Conservation (phyloP, 2,888 invertebrate species). For the Andrena fulva region DNA sequence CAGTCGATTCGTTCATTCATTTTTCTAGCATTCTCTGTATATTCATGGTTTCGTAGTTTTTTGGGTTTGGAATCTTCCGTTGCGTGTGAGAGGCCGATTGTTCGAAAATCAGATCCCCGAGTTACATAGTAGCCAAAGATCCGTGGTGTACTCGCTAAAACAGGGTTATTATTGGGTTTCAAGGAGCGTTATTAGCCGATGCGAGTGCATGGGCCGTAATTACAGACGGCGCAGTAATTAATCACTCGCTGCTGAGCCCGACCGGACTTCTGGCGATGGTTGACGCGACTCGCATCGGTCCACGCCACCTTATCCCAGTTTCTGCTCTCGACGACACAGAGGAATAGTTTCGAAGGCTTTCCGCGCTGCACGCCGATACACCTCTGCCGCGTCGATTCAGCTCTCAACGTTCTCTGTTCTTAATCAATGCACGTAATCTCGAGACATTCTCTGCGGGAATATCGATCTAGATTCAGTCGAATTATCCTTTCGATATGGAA, state of each 20-base stretch:
- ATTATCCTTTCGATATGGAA: background rate
- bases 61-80: no score
- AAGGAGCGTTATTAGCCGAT: constrained; percentile 57
- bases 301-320: constrained; percentile 45
- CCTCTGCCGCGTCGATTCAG: constrained; percentile 5
- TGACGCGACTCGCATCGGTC: background rate
- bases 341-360: constrained; percentile 48
- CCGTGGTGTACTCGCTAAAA: background rate
- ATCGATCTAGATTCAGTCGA: background rate
- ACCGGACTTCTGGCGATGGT: background rate
- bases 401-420: constrained; percentile 7
- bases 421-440: constrained; percentile 3
- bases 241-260: constrained; percentile 46
- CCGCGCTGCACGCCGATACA: constrained; percentile 10
- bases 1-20: no score
- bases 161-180: constrained; percentile 35
- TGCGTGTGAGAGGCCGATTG: background rate
- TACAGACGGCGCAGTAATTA: constrained; percentile 59
- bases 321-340: constrained; percentile 53
- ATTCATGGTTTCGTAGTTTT: no score
- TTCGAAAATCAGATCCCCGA: constrained; percentile 16
- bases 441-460: background rate
- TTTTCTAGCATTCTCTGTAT: no score
- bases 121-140: no score
- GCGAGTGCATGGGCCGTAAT: constrained; percentile 50